phyloP scores from a whole-genome alignment of 1,140 invertebrate genomes.

The Metaphire vulgaris region DNA sequence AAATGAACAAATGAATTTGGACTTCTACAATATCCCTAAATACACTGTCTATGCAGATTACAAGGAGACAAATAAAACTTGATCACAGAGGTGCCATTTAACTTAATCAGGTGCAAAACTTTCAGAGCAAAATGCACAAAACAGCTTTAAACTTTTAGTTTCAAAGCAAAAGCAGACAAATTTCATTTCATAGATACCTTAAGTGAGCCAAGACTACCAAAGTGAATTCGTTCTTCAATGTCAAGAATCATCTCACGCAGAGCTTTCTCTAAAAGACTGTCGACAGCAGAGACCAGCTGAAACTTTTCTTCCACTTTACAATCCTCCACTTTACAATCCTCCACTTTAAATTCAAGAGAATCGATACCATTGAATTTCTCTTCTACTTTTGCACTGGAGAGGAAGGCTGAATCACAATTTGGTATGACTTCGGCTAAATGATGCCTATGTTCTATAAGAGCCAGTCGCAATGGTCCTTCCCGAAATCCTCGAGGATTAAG shows the following conservation, averaged over 20 bases:
- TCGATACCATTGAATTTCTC: not conserved
- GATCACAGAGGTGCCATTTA: no score
- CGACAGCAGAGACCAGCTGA: no score
- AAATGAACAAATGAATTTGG: no score
- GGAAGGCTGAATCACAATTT: not conserved
- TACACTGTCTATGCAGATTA: no score
- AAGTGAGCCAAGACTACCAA: conserved; percentile 69
- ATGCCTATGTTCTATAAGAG: not conserved
- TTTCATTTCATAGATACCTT: no score
- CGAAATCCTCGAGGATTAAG: conserved; percentile 13
- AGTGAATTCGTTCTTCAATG: conserved; percentile 77
- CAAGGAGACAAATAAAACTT: no score
- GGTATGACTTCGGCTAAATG: not conserved
- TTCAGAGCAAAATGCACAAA: no score
- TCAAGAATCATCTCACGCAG: conserved; percentile 77
- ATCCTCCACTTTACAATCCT: not conserved
- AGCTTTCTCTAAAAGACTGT: conserved; percentile 61
- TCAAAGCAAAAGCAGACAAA: no score
- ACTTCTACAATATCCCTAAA: no score
- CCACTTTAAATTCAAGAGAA: not conserved
- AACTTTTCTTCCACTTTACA: conserved; percentile 15
- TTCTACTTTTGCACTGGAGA: not conserved
- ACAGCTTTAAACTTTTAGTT: no score
- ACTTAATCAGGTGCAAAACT: no score
- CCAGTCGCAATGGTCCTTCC: conserved; percentile 3